A percentile compares a stretch with the other conserved stretches of the same genome.
Conservation (phyloP, 2,888 invertebrate species). For the Galerucella pusilla region DNA sequence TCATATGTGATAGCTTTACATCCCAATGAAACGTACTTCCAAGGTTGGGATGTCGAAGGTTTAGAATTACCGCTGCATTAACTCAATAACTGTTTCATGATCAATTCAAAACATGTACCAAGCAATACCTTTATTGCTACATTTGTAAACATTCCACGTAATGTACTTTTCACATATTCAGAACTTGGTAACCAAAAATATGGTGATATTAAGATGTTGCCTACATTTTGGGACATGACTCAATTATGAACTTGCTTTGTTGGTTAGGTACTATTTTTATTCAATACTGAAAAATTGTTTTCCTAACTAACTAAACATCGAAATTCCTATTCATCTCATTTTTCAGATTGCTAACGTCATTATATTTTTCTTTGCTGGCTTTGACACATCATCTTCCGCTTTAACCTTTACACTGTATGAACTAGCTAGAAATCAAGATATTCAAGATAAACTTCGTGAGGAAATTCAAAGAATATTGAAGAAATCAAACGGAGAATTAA, state of each 20-base stretch:
- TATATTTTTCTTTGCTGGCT: conserved; percentile 72
- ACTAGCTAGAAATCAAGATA: conserved; percentile 45
- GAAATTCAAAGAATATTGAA: conserved; percentile 60
- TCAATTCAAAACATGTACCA: too few species aligned
- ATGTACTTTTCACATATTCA: too few species aligned
- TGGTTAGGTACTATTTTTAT: too few species aligned
- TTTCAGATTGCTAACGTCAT: conserved; percentile 6
- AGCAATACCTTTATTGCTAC: too few species aligned
- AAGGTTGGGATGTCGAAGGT: too few species aligned
- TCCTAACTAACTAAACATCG: conserved; percentile 37
- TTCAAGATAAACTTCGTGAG: conserved; percentile 58
- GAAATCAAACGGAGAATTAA: conserved; percentile 57
- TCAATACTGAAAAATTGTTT: neutral
- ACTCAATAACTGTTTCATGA: too few species aligned
- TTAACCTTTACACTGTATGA: conserved; percentile 51
- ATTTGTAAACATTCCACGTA: too few species aligned
- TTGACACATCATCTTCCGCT: conserved; percentile 70
- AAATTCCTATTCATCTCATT: conserved; percentile 37
- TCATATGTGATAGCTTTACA: too few species aligned
- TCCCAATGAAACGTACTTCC: too few species aligned
- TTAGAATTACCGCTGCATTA: too few species aligned
- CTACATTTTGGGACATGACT: neutral
- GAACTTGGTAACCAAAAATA: too few species aligned
- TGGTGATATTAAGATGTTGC: too few species aligned
- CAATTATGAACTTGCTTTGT: neutral